phyloP scores from a whole-genome alignment of 2,888 invertebrate genomes.

The Entomobrya proxima region DNA sequence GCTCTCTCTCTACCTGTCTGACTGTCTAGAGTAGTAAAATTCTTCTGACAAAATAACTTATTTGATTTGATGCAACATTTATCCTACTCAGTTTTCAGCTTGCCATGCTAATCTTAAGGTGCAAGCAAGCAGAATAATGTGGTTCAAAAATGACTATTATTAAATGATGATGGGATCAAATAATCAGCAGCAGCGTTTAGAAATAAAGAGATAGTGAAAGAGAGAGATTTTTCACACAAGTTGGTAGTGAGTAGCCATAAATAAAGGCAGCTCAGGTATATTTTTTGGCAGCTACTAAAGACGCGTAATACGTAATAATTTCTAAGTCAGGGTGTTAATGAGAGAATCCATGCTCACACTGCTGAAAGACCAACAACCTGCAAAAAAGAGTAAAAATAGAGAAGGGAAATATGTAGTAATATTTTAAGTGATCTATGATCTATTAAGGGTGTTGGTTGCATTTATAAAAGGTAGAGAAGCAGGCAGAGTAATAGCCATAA shows the following conservation, averaged over 20 bases:
- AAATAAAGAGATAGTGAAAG: neutral
- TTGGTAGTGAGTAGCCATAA: neutral
- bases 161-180: constrained; percentile 56
- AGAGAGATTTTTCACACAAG: constrained; percentile 1
- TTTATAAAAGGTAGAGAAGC: neutral
- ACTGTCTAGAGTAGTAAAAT: neutral
- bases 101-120: neutral
- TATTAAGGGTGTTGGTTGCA: constrained; percentile 9
- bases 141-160: constrained; percentile 23
- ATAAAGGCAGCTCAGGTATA: too few relatives aligned
- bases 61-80: constrained; percentile 5
- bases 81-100: neutral
- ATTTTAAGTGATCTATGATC: neutral
- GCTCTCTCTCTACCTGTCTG: constrained; percentile 1
- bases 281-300: constrained; percentile 31
- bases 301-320: constrained; percentile 8
- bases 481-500: neutral
- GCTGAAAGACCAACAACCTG: constrained; percentile 67
- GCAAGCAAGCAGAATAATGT: neutral
- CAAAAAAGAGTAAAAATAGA: constrained; percentile 14
- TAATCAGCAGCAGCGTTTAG: neutral
- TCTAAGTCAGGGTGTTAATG: constrained; percentile 62
- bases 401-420: neutral
- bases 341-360: constrained; percentile 64
- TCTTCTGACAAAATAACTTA: neutral